Evolutionary conservation across 2,888 invertebrate species (phyloP).

Genomic region (Torymus tubicola): DNA sequence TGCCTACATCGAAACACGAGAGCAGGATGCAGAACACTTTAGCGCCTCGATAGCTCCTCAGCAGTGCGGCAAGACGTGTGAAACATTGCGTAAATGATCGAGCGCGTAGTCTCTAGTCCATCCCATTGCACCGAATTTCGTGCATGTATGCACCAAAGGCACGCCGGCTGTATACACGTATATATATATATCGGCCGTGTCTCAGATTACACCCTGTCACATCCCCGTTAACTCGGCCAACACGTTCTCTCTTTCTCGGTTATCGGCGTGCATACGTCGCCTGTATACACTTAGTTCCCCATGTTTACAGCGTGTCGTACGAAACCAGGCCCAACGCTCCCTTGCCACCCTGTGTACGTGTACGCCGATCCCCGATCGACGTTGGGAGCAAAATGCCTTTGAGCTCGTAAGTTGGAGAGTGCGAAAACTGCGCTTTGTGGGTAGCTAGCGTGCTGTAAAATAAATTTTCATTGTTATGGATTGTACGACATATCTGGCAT

Average conservation of each 20-base stretch:
- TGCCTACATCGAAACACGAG: too few species aligned
- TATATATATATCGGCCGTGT: constrained; percentile 62
- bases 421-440: too few species aligned
- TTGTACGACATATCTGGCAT: too few species aligned
- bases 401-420: too few species aligned
- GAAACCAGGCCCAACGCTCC: constrained; percentile 56
- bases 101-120: too few species aligned
- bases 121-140: too few species aligned
- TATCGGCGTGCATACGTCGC: constrained; percentile 59
- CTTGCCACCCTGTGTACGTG: background rate
- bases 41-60: too few species aligned
- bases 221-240: constrained; percentile 42
- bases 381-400: background rate
- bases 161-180: background rate
- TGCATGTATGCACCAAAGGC: background rate
- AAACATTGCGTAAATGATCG: too few species aligned
- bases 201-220: constrained; percentile 75
- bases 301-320: constrained; percentile 74
- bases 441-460: too few species aligned
- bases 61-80: too few species aligned
- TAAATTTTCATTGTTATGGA: too few species aligned
- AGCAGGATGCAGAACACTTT: too few species aligned
- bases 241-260: constrained; percentile 61
- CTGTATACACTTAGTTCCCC: constrained; percentile 50
- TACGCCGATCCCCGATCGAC: background rate